These are phyloP conservation scores for Manis pentadactyla DNA, from an alignment of 2,797 vertebrate species.

Conservation along the genomic window DNA sequence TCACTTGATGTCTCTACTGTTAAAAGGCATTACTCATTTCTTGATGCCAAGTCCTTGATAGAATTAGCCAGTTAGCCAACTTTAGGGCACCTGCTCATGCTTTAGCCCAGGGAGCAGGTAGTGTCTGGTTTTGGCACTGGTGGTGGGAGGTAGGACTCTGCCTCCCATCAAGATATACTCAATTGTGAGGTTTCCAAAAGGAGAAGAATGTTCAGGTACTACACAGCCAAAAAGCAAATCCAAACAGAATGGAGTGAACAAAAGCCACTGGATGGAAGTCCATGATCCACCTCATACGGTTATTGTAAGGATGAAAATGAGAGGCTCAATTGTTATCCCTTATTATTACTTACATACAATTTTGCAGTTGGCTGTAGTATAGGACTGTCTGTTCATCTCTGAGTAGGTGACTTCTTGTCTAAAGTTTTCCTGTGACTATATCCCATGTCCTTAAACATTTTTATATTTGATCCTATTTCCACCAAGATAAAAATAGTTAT, in stretches of 20 bases:
- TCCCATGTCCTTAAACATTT: constrained; percentile 5
- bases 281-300: neutral
- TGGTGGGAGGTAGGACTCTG: neutral
- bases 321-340: neutral
- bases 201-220: neutral
- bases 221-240: neutral
- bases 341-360: neutral
- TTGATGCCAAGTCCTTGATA: neutral
- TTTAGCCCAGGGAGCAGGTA: neutral
- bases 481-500: constrained; percentile 6
- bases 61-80: neutral
- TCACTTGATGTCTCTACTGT: neutral
- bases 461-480: neutral
- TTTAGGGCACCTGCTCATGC: neutral
- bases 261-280: neutral
- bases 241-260: constrained; percentile 13
- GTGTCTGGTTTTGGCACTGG: neutral
- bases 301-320: neutral
- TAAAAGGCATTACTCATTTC: neutral
- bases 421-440: neutral
- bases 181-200: neutral
- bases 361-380: neutral
- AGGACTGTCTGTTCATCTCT: neutral
- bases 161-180: neutral
- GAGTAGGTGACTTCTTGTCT: neutral